Evolutionary conservation across 1,140 invertebrate genomes (phyloP), one percentile per base, ranked within the genome.

Genomic region (Drosophila oshimai): DNA sequence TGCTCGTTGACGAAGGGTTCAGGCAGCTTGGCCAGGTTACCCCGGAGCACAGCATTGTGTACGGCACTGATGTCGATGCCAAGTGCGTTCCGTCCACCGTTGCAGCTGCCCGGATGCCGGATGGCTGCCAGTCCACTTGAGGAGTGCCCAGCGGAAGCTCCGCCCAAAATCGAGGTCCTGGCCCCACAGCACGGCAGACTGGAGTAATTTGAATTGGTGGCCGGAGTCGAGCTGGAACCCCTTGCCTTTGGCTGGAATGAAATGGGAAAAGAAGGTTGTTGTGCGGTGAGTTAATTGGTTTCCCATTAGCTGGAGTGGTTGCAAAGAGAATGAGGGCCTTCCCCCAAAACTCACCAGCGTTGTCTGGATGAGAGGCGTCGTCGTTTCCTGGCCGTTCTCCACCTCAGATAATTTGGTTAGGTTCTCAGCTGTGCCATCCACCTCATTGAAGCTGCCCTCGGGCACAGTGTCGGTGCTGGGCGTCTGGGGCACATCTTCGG

Each of bases 1-100:
- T 94, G 93, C 80, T 94, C 93, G 84, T 94, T 94, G 68, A 87
- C 41, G 57, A 91, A 87, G 17, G 90, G 88, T 49, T 91, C 90
- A 53, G 90, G 90, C 47, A 91, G 39, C 36, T 83, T 89, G 17
- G 90, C 86, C 36, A 90, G 54, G 24, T 91, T 84, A 15, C 90
- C 90, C 20, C 83, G 65, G 12, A 91, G 58, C 17, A 91, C 90
- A 6, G 90, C 90, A 77, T 91, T 89, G 47, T 91, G 90, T 17
- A 91, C 90, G 44, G 90, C 90, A 47, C 79, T 91, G 20, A 91
- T 91, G 57, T 89, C 88, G 47, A 91, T 91, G 47, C 90, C 90
- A 29, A 91, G 46, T 20, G 51, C 74, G 51, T 91, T 91, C 4
- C 90, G 70, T 4, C 89, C 90, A 18, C 76, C 83, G 64, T 89